phyloP scores from a whole-genome alignment of 1,140 invertebrate species.

The Diuraphis noxia region DNA sequence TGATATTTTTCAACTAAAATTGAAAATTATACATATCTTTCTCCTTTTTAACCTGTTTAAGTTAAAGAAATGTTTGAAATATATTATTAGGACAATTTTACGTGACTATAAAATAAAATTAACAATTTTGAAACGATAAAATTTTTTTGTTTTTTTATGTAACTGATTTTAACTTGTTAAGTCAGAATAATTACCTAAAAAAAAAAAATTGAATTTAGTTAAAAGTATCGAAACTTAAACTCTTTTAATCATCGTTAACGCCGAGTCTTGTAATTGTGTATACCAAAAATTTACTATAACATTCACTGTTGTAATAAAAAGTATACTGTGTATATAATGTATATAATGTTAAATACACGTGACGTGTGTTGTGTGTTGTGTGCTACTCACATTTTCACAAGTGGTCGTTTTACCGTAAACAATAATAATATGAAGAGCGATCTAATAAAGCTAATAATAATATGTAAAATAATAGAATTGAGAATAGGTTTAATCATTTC shows the following conservation, averaged over 20 bases:
- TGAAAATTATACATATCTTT: background rate
- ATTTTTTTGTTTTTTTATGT: too few relatives aligned
- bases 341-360: background rate
- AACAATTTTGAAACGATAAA: too few relatives aligned
- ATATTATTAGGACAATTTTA: too few relatives aligned
- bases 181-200: background rate
- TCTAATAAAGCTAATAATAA: conserved; percentile 6
- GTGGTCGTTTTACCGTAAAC: background rate
- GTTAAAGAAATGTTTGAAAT: too few relatives aligned
- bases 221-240: background rate
- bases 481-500: background rate
- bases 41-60: background rate
- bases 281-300: background rate
- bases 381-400: background rate
- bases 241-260: background rate
- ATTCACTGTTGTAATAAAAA: background rate
- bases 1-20: background rate
- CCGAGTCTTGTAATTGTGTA: too few relatives aligned
- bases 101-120: too few relatives aligned
- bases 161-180: too few relatives aligned
- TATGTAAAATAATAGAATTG: background rate
- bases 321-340: background rate
- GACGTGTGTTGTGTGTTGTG: background rate
- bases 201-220: background rate
- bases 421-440: background rate